Evolutionary conservation across 2,888 invertebrate species (phyloP), one percentile per base, ranked within the genome.

Genomic region (Epinotia demarniana): DNA sequence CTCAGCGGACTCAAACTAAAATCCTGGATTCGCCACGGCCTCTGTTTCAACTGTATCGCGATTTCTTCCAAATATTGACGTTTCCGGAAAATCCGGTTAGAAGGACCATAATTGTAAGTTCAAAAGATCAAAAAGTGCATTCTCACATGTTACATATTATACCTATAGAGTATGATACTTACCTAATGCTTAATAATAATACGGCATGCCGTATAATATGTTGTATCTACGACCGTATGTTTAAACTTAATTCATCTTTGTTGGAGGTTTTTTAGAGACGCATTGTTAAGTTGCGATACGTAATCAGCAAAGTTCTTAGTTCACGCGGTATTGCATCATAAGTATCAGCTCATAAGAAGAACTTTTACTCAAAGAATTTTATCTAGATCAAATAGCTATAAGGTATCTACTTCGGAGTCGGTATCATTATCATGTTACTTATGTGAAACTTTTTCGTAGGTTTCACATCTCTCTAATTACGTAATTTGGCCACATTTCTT

Each of bases 391-490:
- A 3, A 23, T 19, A 18, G 2, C 3, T 18, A 13, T 27, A 27
- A 27, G 23, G 23, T 18, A n/a, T n/a, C n/a, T n/a, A 68, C 39
- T 39, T 43, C 12, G 6, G 6, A 57, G 43, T 33, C 49, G 57
- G 18, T 58, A 46, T 23, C 39, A 39, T 39, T 39, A 39, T 39
- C 39, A 27, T 23, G 43, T 72, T 64, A n/a, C n/a, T n/a, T n/a
- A 58, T 64, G 64, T 16, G 64, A 58, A 72, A 27, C 57, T 58
- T 64, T 70, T 64, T 58, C 43, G 12, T 58, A 33, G 23, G 2
- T n/a, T n/a, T 57, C 43, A 27, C n/a, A 27, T 23, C 39, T 53
- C 19, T 27, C 5, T 23, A 18, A 9, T 57, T 64, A 46, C 57
- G 53, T 72, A 64, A 72, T 55, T 46, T 53, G n/a, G 55, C 18